Base-by-base conservation (phyloP, 2,888 invertebrate genomes). In the Andrena trimmerana region DNA sequence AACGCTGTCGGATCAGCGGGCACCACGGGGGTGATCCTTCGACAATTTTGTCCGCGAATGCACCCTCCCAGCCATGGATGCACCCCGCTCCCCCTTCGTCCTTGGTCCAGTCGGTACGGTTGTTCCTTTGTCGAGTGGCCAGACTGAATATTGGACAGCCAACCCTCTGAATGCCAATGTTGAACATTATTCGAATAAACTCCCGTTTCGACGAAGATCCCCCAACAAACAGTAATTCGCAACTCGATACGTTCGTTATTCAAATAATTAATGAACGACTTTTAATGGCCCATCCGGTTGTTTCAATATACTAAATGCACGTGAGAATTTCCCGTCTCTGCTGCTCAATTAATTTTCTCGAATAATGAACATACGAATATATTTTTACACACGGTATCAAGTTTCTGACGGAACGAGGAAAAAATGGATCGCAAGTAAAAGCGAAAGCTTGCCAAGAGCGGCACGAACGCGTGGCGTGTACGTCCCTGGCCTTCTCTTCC, bases 401-500 rank as follows among this genome's bases (percentile, higher is more conserved):
- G 42, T 42, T 42, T 16, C 42, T 16, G 42, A 42, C 16, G 42
- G 5, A 42, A 5, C 42, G 42, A 16, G 42, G 13, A 13, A 13
- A 0, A 42, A 42, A 42, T 42, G 13, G 42, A 52, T 52, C 20
- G 20, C 20, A 20, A 52, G 8, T 52, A 8, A 20, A 20, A 20
- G 52, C n/a, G 52, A 20, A 52, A 52, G 20, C 20, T 20, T 20
- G n/a, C 52, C 52, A 52, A 20, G 20, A 52, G 20, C 20, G 20
- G 62, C 77, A 72, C 66, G 57, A 71, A 62, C 52, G 48, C 42
- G 27, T 57, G 54, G 57, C 63, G 54, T 36, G 42, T 70, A 76
- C 86, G 80, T 69, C 73, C 73, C 81, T 78, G 85, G 63, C 42
- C 24, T 65, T 57, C 74, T 75, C 65, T 57, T 66, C 76, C 54